Conservation (phyloP, 1,140 invertebrate genomes). For the Lepidostoma basale region DNA sequence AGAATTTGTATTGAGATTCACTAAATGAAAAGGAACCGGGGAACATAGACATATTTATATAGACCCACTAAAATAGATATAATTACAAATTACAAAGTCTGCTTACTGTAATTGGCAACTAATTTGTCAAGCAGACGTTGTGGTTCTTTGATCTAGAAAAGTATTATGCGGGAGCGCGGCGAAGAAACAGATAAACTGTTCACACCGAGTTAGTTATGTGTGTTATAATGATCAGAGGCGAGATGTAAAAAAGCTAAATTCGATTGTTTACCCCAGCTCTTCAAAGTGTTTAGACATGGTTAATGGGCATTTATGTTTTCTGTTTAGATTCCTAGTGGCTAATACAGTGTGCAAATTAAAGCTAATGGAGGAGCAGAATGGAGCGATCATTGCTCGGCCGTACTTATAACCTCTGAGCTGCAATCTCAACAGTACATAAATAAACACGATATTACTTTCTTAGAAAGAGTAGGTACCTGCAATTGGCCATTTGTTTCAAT, state of each 20-base stretch:
- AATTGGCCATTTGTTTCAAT: too few relatives aligned
- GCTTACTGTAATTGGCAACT: not conserved
- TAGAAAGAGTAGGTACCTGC: too few relatives aligned
- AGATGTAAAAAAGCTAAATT: constrained; percentile 7
- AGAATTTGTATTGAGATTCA: too few relatives aligned
- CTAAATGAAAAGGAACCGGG: too few relatives aligned
- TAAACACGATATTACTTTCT: too few relatives aligned
- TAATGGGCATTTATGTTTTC: constrained; percentile 16
- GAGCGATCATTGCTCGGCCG: not conserved
- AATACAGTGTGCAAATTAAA: constrained; percentile 3
- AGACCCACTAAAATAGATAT: too few relatives aligned
- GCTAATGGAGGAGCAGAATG: not conserved
- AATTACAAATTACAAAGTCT: too few relatives aligned
- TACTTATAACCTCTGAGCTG: not conserved
- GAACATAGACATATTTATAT: too few relatives aligned
- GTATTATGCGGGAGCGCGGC: not conserved
- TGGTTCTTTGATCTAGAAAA: not conserved
- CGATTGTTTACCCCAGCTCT: constrained; percentile 7
- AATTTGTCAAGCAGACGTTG: not conserved
- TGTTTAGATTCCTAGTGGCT: constrained; percentile 10
- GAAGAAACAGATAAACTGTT: too few relatives aligned
- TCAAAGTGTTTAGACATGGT: constrained; percentile 15
- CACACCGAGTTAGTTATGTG: not conserved
- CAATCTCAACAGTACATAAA: too few relatives aligned
- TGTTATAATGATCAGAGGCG: not conserved